Conservation (phyloP, 2,113 vertebrate species). For the Clarias batrachus region DNA sequence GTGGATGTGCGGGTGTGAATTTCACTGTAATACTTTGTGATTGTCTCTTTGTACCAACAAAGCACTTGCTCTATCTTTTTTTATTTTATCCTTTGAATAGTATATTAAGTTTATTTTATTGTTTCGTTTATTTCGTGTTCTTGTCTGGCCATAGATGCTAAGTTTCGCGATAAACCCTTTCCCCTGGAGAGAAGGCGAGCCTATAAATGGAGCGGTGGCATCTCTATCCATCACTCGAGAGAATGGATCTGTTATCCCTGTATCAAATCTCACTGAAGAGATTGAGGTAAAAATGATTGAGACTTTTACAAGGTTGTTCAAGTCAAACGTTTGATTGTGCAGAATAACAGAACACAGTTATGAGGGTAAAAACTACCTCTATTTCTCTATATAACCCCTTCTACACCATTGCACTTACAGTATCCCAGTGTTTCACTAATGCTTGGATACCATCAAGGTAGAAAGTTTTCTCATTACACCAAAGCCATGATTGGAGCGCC, state of each 20-base stretch:
- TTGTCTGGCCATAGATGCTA: slow-evolving; percentile 78
- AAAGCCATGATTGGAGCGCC: no score
- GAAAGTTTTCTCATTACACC: no score
- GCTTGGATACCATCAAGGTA: no score
- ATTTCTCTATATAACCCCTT: no score
- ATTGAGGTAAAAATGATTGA: slow-evolving; percentile 76
- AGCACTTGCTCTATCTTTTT: background rate
- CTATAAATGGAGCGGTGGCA: slow-evolving; percentile 80
- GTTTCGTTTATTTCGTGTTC: background rate
- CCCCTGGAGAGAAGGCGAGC: slow-evolving; percentile 66
- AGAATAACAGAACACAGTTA: no score
- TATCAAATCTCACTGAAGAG: slow-evolving; percentile 78
- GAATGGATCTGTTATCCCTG: slow-evolving; percentile 75
- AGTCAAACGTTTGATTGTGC: no score
- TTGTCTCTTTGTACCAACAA: background rate
- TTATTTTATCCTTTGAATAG: background rate
- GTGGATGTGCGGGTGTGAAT: slow-evolving; percentile 82
- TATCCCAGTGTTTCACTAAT: no score
- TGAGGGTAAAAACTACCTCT: no score
- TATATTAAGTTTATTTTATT: background rate
- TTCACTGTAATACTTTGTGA: background rate
- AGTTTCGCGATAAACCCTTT: slow-evolving; percentile 87
- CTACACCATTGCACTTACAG: no score
- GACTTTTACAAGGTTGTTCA: no score
- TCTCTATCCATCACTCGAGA: slow-evolving; percentile 79